These are phyloP conservation scores for Eupithecia insigniata DNA, from an alignment of 2,888 invertebrate species.

Conservation along the genomic window DNA sequence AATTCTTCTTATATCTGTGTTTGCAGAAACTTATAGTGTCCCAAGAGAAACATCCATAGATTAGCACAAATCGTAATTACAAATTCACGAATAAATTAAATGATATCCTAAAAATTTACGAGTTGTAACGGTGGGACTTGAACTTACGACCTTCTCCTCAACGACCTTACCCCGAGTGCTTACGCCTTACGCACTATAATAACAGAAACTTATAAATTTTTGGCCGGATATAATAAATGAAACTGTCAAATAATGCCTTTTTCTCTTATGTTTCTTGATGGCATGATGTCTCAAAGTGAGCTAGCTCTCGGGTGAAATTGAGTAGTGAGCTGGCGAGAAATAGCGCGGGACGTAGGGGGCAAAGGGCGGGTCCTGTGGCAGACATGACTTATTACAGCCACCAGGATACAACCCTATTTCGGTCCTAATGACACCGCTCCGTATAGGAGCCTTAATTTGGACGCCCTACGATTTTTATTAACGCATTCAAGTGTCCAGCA, in stretches of 20 bases:
- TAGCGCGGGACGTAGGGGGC: constrained; percentile 62
- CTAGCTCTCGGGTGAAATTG: constrained; percentile 33
- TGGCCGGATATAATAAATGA: too few relatives aligned
- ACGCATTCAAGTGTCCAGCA: constrained; percentile 76
- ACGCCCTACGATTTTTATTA: constrained; percentile 82
- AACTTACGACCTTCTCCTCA: too few relatives aligned
- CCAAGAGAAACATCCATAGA: neutral
- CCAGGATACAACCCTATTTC: constrained; percentile 83
- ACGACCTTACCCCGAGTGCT: too few relatives aligned
- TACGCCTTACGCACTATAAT: too few relatives aligned
- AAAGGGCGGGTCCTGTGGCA: constrained; percentile 72
- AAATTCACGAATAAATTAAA: neutral
- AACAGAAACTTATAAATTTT: too few relatives aligned
- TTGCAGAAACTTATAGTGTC: neutral
- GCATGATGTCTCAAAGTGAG: constrained; percentile 7
- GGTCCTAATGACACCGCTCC: constrained; percentile 80
- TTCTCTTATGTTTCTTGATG: too few relatives aligned
- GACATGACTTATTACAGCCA: constrained; percentile 83
- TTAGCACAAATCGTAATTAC: neutral
- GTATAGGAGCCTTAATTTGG: constrained; percentile 80
- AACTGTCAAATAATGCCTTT: neutral
- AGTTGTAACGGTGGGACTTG: too few relatives aligned
- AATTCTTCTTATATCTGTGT: neutral
- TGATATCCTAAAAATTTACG: too few relatives aligned
- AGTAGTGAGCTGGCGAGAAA: constrained; percentile 62